Conservation (phyloP, 1,140 invertebrate species). For the Trichogramma pretiosum region DNA sequence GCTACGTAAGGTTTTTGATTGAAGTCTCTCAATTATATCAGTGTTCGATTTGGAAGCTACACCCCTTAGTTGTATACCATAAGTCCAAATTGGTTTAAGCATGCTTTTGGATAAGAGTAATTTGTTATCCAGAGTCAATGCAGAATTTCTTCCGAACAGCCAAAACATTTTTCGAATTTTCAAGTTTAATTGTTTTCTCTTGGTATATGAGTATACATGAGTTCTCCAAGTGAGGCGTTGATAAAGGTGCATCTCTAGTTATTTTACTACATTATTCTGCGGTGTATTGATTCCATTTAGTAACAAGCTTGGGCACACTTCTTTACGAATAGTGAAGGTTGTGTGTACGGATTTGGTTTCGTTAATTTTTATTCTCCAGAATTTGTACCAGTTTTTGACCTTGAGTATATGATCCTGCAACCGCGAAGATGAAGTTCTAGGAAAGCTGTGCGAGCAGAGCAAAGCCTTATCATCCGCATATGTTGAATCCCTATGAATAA, state of each 20-base stretch:
- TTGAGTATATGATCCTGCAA: conserved; percentile 20
- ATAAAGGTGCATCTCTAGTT: background rate
- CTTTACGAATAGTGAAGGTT: too few species aligned
- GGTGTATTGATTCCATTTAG: too few species aligned
- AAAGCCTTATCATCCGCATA: conserved; percentile 26
- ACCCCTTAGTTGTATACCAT: conserved; percentile 31
- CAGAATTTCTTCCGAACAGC: conserved; percentile 8
- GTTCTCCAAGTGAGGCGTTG: background rate
- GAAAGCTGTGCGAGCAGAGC: conserved; percentile 11
- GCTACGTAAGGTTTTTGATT: too few species aligned
- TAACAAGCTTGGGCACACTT: too few species aligned
- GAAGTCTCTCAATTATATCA: too few species aligned
- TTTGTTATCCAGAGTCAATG: conserved; percentile 22
- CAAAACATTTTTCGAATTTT: conserved; percentile 19
- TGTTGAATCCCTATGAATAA: too few species aligned
- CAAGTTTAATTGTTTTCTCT: conserved; percentile 14
- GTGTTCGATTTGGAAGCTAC: too few species aligned
- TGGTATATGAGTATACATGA: conserved; percentile 17
- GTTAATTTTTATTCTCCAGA: conserved; percentile 25
- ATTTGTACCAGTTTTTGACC: conserved; percentile 20
- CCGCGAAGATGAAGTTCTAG: conserved; percentile 13
- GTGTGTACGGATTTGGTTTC: conserved; percentile 11
- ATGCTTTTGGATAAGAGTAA: conserved; percentile 26
- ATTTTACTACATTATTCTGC: background rate
- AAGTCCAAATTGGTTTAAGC: conserved; percentile 30